A percentile compares a stretch with the other conserved stretches of the same genome.
These are phyloP conservation scores for Acronicta leporina DNA, from an alignment of 2,888 invertebrate species.

Conservation along the genomic window DNA sequence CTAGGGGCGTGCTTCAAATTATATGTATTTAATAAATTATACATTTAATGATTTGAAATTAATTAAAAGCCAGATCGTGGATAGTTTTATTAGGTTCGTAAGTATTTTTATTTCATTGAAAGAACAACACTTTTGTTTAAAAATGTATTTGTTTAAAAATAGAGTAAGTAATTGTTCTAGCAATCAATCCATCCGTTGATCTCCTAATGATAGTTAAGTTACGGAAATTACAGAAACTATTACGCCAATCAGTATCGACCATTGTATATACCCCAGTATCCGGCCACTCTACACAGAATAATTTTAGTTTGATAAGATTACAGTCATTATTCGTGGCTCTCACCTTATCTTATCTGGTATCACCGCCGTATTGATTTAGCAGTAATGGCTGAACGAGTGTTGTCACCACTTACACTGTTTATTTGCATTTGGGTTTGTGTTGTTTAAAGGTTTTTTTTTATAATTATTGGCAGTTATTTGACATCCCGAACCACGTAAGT, in stretches of 20 bases:
- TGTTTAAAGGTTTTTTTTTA: slow-evolving; percentile 14
- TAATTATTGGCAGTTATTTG: slow-evolving; percentile 49
- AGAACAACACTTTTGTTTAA: too few species aligned
- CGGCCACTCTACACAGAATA: slow-evolving; percentile 62
- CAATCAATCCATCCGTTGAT: background rate
- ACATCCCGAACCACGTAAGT: slow-evolving; percentile 55
- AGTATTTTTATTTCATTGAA: too few species aligned
- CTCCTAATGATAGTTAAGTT: slow-evolving; percentile 3
- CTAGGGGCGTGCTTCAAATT: too few species aligned
- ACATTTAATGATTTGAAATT: too few species aligned
- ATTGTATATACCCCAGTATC: slow-evolving; percentile 31
- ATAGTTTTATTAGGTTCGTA: too few species aligned
- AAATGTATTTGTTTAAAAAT: too few species aligned
- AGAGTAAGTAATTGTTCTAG: too few species aligned
- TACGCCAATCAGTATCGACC: slow-evolving; percentile 9
- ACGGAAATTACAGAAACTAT: slow-evolving; percentile 2
- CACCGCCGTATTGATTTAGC: slow-evolving; percentile 75
- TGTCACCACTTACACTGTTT: slow-evolving; percentile 64
- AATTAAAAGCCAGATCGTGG: too few species aligned
- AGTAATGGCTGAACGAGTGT: slow-evolving; percentile 66
- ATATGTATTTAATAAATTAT: too few species aligned
- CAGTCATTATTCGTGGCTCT: slow-evolving; percentile 68
- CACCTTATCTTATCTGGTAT: slow-evolving; percentile 76
- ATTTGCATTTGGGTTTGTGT: slow-evolving; percentile 55
- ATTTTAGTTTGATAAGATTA: slow-evolving; percentile 79